Conservation (phyloP, 2,113 vertebrate genomes). For the Aramus guarauna region DNA sequence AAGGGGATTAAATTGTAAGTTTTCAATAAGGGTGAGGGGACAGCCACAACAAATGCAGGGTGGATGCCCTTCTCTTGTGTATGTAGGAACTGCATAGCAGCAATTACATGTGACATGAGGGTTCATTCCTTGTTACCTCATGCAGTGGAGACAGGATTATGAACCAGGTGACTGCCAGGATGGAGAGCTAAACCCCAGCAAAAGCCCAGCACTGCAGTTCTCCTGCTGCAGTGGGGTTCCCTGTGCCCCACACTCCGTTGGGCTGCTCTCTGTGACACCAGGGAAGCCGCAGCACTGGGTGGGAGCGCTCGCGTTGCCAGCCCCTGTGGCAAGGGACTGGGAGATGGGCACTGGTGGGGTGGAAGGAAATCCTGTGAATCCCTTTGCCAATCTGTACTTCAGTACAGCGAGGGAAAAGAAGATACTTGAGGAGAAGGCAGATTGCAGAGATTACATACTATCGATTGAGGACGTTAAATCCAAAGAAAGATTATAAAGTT, state of each 20-base stretch:
- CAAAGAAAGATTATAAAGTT: neutral
- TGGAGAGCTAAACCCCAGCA: neutral
- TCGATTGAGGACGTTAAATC: neutral
- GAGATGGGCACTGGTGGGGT: neutral
- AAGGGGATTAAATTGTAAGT: neutral
- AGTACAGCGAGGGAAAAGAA: accelerated
- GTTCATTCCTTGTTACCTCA: neutral
- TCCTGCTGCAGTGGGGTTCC: neutral
- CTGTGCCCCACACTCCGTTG: accelerated
- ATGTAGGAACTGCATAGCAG: neutral
- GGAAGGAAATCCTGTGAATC: neutral
- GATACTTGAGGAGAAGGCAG: neutral
- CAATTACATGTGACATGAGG: neutral
- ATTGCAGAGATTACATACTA: neutral
- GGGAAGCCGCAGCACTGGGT: neutral
- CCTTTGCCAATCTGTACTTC: neutral
- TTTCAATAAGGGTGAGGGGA: slow-evolving; percentile 13
- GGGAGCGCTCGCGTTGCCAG: accelerated
- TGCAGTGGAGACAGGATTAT: neutral
- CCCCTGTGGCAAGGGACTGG: neutral
- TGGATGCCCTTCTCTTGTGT: neutral
- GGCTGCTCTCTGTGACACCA: neutral
- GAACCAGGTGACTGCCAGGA: accelerated
- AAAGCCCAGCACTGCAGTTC: neutral
- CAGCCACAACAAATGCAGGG: neutral